phyloP scores from a whole-genome alignment of 2,113 vertebrate species.

The Cervus canadensis region DNA sequence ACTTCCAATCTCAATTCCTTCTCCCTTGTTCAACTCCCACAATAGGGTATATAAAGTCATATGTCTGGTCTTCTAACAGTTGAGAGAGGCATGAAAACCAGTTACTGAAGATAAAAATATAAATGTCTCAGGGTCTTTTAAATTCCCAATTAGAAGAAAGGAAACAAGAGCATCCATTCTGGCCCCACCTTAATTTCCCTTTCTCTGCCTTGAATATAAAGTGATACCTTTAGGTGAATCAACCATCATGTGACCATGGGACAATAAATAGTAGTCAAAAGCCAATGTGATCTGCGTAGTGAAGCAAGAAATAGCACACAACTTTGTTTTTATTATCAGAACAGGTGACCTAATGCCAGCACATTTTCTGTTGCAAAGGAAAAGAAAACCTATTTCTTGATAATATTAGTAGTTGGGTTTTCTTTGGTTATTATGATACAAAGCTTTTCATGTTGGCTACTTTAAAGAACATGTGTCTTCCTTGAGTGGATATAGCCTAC shows the following conservation, averaged over 20 bases:
- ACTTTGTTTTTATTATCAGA: neutral
- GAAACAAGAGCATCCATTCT: neutral
- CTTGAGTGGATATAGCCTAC: neutral
- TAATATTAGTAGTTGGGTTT: neutral
- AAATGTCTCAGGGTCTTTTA: neutral
- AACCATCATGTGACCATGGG: neutral
- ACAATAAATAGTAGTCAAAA: neutral
- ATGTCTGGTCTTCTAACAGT: rapidly evolving
- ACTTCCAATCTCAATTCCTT: neutral
- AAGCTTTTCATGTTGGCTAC: neutral
- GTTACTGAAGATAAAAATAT: neutral
- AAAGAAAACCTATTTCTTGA: neutral
- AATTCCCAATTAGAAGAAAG: neutral
- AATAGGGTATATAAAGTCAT: neutral
- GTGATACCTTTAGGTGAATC: neutral
- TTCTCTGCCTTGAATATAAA: neutral
- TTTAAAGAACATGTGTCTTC: neutral
- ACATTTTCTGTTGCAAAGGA: neutral
- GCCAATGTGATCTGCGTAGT: neutral
- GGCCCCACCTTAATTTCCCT: rapidly evolving
- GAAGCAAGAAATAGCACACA: neutral
- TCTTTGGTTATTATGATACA: neutral
- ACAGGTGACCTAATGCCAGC: neutral
- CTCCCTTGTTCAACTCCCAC: neutral
- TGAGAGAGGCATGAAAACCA: neutral